A percentile compares a stretch with the other conserved stretches of the same genome.
phyloP scores from a whole-genome alignment of 2,888 invertebrate species.

The Drosophila parthenogenetica region DNA sequence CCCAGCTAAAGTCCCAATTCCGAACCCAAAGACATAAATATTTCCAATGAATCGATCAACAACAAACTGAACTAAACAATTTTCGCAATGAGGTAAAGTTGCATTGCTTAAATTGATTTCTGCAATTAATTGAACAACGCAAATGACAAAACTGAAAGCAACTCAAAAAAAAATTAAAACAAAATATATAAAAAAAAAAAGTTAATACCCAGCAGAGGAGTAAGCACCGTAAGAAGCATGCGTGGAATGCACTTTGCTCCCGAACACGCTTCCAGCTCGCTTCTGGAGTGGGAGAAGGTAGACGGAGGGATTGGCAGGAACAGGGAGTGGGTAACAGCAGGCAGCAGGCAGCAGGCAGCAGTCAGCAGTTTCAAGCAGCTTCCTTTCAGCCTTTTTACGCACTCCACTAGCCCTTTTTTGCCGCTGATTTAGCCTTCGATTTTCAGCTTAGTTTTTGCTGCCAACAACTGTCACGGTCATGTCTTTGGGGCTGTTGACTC shows the following conservation, averaged over 20 bases:
- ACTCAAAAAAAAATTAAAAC: conserved; percentile 31
- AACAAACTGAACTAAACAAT: conserved; percentile 43
- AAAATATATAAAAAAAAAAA: conserved; percentile 15
- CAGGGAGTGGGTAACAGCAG: background rate
- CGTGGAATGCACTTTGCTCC: conserved; percentile 71
- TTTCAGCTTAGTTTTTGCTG: conserved; percentile 38
- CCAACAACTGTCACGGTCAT: conserved; percentile 64
- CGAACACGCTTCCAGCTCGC: conserved; percentile 72
- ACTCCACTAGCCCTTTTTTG: conserved; percentile 1
- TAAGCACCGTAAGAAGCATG: conserved; percentile 37
- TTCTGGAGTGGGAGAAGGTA: conserved; percentile 6
- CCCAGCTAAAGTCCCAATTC: conserved; percentile 59
- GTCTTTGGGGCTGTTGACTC: conserved; percentile 50
- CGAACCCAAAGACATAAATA: conserved; percentile 60
- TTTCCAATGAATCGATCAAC: conserved; percentile 75
- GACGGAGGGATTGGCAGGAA: background rate
- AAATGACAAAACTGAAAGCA: conserved; percentile 68
- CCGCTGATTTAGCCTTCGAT: conserved; percentile 45
- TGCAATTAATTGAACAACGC: conserved; percentile 83
- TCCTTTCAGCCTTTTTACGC: conserved; percentile 32
- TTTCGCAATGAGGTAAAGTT: conserved; percentile 71
- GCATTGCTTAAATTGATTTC: conserved; percentile 84
- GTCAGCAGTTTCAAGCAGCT: too few relatives aligned
- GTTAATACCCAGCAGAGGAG: background rate
- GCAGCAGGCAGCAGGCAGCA: background rate